Evolutionary conservation across 2,888 invertebrate genomes (phyloP), one percentile per base, ranked within the genome.

Genomic region (Drosophila nigritarsus): DNA sequence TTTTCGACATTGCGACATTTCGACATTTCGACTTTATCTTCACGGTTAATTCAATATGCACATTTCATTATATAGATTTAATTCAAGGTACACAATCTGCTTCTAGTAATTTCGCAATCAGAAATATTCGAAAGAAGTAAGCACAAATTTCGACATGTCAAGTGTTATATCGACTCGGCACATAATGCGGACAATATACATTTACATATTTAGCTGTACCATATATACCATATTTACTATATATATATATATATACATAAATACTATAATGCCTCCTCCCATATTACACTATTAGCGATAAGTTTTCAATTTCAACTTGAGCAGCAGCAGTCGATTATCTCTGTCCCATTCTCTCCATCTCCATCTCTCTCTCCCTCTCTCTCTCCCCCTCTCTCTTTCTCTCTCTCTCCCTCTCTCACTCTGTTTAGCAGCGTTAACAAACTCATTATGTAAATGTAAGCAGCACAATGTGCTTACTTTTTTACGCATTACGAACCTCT

Each of bases 401-500:
- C 9, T 6, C 1, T 34, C 32, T 24, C 24, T 8, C 20, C 2
- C 13, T 8, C 45, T 3, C 7, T 15, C 20, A 5, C 32, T 32
- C 32, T 13, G 15, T 5, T 32, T 36, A 4, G 36, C 27, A 15
- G 7, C 11, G 24, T 27, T 54, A 27, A 54, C 27, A 36, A 54
- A 11, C 11, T 18, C 27, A 38, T 55, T 55, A n/a, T 55, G 36
- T 38, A n/a, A 29, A 55, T 55, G 27, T 27, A 55, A 27, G 55
- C 15, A 9, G 49, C 38, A 32, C 32, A 18, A 3, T 36, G n/a
- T 53, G 32, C 6, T 27, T 27, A 36, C 15, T 24, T 54, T 32
- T 20, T 51, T 4, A 45, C 29, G n/a, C 50, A 50, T 50, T 50
- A 51, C 24, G 55, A 55, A 27, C n/a, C 38, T 38, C 27, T n/a